phyloP scores from a whole-genome alignment of 2,113 vertebrate genomes.

The Saccopteryx bilineata region DNA sequence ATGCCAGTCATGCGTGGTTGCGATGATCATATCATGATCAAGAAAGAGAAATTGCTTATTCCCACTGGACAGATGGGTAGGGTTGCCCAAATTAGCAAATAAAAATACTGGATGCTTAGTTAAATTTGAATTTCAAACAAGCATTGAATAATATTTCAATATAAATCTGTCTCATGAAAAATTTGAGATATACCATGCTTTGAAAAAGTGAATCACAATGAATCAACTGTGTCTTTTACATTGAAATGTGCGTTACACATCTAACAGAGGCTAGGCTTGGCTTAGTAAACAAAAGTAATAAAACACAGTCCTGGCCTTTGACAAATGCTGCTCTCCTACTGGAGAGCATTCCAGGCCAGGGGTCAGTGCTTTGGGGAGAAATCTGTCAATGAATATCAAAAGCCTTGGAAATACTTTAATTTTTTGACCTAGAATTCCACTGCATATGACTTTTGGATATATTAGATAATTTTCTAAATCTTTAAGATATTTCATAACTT shows the following conservation, averaged over 20 bases:
- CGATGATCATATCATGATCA: background rate
- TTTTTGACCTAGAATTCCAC: slow-evolving; percentile 26
- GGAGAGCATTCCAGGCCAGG: background rate
- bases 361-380: background rate
- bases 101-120: background rate
- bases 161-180: background rate
- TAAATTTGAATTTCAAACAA: slow-evolving; percentile 4
- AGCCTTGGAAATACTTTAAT: background rate
- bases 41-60: background rate
- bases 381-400: background rate
- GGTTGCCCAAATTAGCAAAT: background rate
- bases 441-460: background rate
- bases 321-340: background rate
- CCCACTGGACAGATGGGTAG: background rate
- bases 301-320: background rate
- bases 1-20: background rate
- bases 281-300: background rate
- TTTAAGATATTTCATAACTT: background rate
- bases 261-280: background rate
- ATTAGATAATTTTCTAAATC: background rate
- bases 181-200: background rate
- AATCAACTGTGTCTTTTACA: background rate
- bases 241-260: background rate
- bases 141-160: background rate
- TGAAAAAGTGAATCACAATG: background rate